Conservation (phyloP, 2,797 vertebrate genomes). For the Denticeps clupeoides region DNA sequence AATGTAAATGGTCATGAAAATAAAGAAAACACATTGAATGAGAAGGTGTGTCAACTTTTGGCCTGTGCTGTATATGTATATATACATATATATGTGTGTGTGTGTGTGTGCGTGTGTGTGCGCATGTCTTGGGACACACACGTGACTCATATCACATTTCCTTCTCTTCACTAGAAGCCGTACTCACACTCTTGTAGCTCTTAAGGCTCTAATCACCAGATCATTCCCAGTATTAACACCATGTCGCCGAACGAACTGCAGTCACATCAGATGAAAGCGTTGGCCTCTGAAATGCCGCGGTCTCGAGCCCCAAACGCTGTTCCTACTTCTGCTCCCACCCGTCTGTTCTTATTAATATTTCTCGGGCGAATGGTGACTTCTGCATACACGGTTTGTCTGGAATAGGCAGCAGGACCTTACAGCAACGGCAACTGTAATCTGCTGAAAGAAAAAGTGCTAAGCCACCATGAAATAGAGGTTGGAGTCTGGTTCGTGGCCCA, state of each 20-base stretch:
- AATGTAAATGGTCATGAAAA: too few species aligned
- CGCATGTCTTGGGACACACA: slow-evolving; percentile 1
- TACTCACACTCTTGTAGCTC: slow-evolving; percentile 30
- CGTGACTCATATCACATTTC: slow-evolving; percentile 36
- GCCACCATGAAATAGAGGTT: slow-evolving; percentile 68
- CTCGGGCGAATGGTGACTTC: slow-evolving; percentile 22
- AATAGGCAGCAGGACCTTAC: slow-evolving; percentile 27
- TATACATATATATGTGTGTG: slow-evolving; percentile 20
- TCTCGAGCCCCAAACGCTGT: too few species aligned
- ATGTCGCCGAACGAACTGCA: slow-evolving; percentile 37
- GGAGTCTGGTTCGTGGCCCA: slow-evolving; percentile 57
- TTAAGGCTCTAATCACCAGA: slow-evolving; percentile 46
- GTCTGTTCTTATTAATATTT: slow-evolving; percentile 21
- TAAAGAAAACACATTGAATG: too few species aligned
- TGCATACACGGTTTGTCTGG: slow-evolving; percentile 25
- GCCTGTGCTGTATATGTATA: not conserved
- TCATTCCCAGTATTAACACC: slow-evolving; percentile 39
- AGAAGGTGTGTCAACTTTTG: too few species aligned
- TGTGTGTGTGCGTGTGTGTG: not conserved
- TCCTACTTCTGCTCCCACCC: slow-evolving; percentile 16
- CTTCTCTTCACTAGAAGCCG: slow-evolving; percentile 22
- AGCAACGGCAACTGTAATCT: slow-evolving; percentile 51
- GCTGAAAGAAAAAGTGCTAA: slow-evolving; percentile 59
- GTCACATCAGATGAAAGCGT: slow-evolving; percentile 33
- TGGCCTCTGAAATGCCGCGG: too few species aligned